Percentiles rank a stretch among this genome's conserved stretches.
These are phyloP conservation scores for Gymnorhina tibicen DNA, from an alignment of 2,113 vertebrate species.

Conservation along the genomic window DNA sequence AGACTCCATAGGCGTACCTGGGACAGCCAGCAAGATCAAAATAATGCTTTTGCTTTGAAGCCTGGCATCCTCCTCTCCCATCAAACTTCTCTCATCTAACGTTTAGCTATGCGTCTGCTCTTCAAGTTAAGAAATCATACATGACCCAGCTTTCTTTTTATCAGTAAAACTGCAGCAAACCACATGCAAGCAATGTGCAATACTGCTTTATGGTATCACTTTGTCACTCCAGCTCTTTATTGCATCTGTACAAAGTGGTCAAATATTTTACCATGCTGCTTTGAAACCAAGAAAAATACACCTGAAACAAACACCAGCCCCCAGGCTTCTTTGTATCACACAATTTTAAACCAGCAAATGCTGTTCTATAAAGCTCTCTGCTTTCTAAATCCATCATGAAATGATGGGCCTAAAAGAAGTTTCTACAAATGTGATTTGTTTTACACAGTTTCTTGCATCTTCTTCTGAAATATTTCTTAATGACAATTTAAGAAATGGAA, in stretches of 20 bases:
- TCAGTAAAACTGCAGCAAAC: background rate
- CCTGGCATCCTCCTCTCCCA: background rate
- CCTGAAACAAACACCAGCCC: background rate
- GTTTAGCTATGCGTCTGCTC: background rate
- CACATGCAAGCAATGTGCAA: background rate
- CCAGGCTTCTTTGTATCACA: background rate
- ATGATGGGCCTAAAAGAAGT: background rate
- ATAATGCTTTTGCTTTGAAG: background rate
- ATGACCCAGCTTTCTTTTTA: background rate
- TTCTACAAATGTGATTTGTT: background rate
- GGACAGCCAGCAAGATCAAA: background rate
- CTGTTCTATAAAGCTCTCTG: background rate
- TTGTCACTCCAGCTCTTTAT: background rate
- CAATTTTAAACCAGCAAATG: background rate
- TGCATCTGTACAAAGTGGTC: background rate
- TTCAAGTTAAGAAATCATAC: background rate
- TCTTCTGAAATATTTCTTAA: background rate
- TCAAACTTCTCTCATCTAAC: background rate
- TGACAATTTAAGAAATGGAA: background rate
- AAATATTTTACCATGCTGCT: constrained; percentile 1
- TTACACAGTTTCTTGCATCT: background rate
- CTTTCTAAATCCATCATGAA: background rate
- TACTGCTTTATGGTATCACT: background rate
- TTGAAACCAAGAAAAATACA: background rate
- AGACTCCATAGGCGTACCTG: background rate